A percentile compares a stretch with the other conserved stretches of the same genome.
Conservation (phyloP, 64 coral and sea anemone species). For the Catalaphyllia jardinei region DNA sequence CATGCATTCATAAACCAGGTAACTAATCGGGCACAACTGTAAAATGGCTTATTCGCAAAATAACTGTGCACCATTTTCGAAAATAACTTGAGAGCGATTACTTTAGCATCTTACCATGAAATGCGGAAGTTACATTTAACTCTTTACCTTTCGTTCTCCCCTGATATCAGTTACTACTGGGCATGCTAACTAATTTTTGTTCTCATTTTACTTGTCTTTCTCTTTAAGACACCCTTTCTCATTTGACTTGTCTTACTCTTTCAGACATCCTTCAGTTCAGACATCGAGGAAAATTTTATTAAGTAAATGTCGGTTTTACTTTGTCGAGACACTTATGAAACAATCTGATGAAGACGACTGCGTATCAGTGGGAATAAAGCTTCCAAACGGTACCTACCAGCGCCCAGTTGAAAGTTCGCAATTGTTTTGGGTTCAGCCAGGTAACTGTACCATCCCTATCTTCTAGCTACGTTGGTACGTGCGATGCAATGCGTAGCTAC, state of each 20-base stretch:
- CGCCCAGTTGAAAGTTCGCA: slow-evolving; percentile 46
- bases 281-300: slow-evolving; percentile 55
- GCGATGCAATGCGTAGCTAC: no score
- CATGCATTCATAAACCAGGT: no score
- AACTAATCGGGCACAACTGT: no score
- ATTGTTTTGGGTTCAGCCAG: slow-evolving; percentile 79
- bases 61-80: no score
- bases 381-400: slow-evolving; percentile 76
- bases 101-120: no score
- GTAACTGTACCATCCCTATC: background rate
- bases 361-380: slow-evolving; percentile 77
- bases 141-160: no score
- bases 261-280: slow-evolving; percentile 55
- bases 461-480: no score
- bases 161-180: no score
- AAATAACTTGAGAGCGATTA: no score
- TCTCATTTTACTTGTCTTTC: background rate
- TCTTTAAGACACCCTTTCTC: slow-evolving; percentile 44
- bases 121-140: no score
- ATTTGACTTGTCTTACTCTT: background rate
- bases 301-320: slow-evolving; percentile 68
- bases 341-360: slow-evolving; percentile 31
- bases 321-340: slow-evolving; percentile 65
- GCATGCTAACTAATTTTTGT: no score
- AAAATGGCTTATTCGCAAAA: no score